Evolutionary conservation across 2,113 vertebrate species (phyloP).

Genomic region (Calonectris borealis): DNA sequence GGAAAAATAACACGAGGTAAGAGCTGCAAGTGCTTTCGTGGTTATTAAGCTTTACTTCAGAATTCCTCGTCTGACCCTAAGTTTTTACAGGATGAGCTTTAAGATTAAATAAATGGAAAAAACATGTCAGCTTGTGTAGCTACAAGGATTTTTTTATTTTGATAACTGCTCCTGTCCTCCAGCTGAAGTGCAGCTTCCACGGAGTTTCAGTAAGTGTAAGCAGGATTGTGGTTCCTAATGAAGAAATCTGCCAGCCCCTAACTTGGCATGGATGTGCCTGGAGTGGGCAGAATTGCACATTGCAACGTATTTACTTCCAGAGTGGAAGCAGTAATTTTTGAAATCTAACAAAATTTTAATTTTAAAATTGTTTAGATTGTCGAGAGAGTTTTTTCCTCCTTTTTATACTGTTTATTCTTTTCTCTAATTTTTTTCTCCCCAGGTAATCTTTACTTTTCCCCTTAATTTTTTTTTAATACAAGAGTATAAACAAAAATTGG

Average conservation of each 20-base stretch:
- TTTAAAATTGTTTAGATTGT: background rate
- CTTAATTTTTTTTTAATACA: background rate
- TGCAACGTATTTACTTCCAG: background rate
- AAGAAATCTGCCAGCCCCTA: background rate
- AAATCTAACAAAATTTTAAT: background rate
- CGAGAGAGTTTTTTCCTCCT: fast-evolving
- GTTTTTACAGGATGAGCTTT: background rate
- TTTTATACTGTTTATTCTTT: background rate
- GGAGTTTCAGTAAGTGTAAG: background rate
- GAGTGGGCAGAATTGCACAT: background rate
- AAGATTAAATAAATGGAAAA: background rate
- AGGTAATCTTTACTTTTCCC: background rate
- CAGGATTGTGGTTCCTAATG: background rate
- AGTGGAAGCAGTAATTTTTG: background rate
- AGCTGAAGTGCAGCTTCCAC: background rate
- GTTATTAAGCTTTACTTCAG: background rate
- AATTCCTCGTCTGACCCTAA: background rate
- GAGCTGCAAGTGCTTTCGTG: background rate
- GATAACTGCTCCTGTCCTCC: background rate
- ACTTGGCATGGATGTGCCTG: background rate
- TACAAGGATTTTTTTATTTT: background rate
- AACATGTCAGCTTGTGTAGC: background rate
- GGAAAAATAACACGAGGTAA: background rate
- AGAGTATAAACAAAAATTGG: background rate
- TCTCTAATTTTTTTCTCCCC: background rate